Base-by-base conservation (phyloP, 2,797 vertebrate genomes). In the Uromys caudimaculatus region DNA sequence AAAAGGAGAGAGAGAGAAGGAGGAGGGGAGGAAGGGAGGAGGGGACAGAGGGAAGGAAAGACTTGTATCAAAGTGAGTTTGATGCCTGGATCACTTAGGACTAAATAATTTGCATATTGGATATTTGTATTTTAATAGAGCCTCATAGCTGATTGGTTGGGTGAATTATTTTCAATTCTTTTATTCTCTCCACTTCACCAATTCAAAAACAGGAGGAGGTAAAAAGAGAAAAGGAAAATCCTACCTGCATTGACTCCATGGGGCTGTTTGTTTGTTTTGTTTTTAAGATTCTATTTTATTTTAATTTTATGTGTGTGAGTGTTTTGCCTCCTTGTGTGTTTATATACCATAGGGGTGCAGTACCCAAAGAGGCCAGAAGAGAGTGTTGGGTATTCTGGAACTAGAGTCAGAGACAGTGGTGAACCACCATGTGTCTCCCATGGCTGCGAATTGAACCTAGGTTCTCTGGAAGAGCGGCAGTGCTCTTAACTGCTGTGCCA, bases 121-220 rank as follows among this genome's bases (percentile, higher is more conserved):
- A 83, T 93, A 10, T 58, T 83, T 62, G 38, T 64, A 50, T 78
- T 83, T 90, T 79, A 54, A 54, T 89, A 87, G 86, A 64, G 24
- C 47, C 1, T 56, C 11, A 50, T 90, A n/a, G 50, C 50, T 58
- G 21, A 78, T 92, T 90, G 88, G 71, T 23, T 75, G 35, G 23
- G 16, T 77, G 71, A 82, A 4, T 77, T 52, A 77, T 81, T 91
- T 96, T 19, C 19, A 67, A 47, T 60, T 41, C 35, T 8, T n/a
- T 67, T 44, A 27, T 52, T 71, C 27, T 16, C 52, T 85, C 89
- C 35, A 84, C 29, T 21, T 50, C 32, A 29, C 16, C 27, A 24
- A 44, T 24, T 21, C 6, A 81, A 50, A 85, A 24, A 7, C 1
- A 12, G 13, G 13, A 29, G 17, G 19, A 29, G 38, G 52, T 9